phyloP scores from a whole-genome alignment of 2,113 vertebrate species.

The Tricholaema leucomelas region DNA sequence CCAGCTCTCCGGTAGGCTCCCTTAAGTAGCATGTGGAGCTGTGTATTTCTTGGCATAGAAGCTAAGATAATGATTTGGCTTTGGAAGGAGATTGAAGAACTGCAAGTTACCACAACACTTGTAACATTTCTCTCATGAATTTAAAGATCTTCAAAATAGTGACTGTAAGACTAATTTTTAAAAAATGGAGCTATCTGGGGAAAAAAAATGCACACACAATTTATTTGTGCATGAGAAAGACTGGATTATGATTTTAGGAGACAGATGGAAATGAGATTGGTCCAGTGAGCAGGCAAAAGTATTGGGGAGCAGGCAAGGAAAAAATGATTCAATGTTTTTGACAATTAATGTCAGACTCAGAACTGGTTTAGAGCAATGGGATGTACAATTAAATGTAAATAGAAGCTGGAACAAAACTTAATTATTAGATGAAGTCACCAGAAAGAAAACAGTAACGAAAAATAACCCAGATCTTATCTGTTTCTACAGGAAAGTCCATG shows the following conservation, averaged over 20 bases:
- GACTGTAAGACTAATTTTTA: neutral
- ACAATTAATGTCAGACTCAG: neutral
- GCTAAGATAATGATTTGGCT: conserved; percentile 4
- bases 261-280: neutral
- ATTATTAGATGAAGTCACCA: neutral
- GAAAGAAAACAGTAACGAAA: neutral
- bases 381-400: neutral
- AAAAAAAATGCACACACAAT: neutral
- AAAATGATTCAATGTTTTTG: neutral
- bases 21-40: neutral
- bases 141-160: neutral
- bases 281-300: neutral
- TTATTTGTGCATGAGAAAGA: neutral
- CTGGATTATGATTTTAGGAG: neutral
- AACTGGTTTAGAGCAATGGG: neutral
- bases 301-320: neutral
- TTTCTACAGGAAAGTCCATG: neutral
- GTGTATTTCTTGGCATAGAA: neutral
- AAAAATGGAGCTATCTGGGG: neutral
- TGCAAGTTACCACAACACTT: neutral
- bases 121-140: neutral
- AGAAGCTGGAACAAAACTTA: neutral
- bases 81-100: neutral
- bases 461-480: neutral
- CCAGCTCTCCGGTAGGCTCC: too few species aligned